A percentile compares a stretch with the other conserved stretches of the same genome.
Conservation (phyloP, 2,888 invertebrate species). For the Apoda limacodes region DNA sequence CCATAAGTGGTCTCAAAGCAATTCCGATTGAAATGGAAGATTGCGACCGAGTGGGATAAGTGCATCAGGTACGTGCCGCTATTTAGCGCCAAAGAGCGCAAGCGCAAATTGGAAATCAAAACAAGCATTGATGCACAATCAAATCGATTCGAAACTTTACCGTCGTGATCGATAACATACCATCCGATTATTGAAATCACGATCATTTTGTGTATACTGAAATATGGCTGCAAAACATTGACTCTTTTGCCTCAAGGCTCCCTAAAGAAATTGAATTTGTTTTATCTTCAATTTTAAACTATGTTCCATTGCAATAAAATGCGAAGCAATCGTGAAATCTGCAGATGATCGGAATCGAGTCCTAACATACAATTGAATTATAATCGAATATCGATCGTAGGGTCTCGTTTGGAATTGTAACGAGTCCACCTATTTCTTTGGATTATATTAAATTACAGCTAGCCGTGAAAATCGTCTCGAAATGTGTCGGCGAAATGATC, state of each 20-base stretch:
- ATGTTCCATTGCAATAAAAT: conserved; percentile 25
- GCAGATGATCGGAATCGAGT: conserved; percentile 17
- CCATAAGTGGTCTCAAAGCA: too few species aligned
- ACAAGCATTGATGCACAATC: conserved; percentile 63
- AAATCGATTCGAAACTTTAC: conserved; percentile 61
- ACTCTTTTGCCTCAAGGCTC: conserved; percentile 21
- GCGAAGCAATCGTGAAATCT: too few species aligned
- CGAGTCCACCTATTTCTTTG: conserved; percentile 64
- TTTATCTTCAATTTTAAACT: conserved; percentile 30
- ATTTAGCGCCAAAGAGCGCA: conserved; percentile 63
- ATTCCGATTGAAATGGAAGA: conserved; percentile 56
- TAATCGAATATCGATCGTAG: conserved; percentile 27
- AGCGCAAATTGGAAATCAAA: conserved; percentile 70
- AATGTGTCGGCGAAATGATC: conserved; percentile 62
- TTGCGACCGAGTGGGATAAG: conserved; percentile 44
- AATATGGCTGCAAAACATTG: conserved; percentile 18
- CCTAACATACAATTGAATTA: conserved; percentile 13
- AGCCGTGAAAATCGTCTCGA: conserved; percentile 67
- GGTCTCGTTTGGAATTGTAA: conserved; percentile 29
- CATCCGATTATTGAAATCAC: conserved; percentile 63
- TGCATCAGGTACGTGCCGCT: conserved; percentile 58
- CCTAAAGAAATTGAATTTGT: too few species aligned
- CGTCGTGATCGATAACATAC: conserved; percentile 64
- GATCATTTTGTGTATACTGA: conserved; percentile 44
- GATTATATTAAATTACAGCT: conserved; percentile 69